Evolutionary conservation across 2,888 invertebrate species (phyloP), one percentile per base, ranked within the genome.

Genomic region (Andrena marginata): DNA sequence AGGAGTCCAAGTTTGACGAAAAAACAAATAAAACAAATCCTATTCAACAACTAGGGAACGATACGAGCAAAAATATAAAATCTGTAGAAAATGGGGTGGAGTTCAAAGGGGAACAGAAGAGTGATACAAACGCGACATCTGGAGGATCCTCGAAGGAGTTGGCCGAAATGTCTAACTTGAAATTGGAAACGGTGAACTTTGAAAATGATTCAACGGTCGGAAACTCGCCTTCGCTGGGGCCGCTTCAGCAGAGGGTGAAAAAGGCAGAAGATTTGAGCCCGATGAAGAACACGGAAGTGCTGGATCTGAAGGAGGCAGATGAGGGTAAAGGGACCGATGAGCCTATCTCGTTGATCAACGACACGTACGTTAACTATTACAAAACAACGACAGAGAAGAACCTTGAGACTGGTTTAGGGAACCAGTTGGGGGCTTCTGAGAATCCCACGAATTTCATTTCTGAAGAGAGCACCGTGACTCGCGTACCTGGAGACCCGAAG

Each of bases 361-460:
- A 93, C 75, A 93, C 92, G 2, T 80, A 89, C 67, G 92, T 93
- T 3, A 92, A 92, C 80, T 86, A 90, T 60, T 80, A 75, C 29
- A 80, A 67, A 77, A 87, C 75, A 70, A 70, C 56, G 78, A 89
- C 86, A 33, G 62, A 85, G 70, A 74, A 79, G 51, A 29, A 77
- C 70, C 1, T 31, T 54, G 70, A 42, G 20, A 13, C n/a, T 16
- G 42, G 13, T 42, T 42, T 42, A 48, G 76, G 54, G 16, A 85
- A 80, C 2, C 60, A 33, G 33, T 60, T 75, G 71, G 60, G 59
- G 29, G 49, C 64, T 4, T 31, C 76, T 7, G 85, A 79, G 51
- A 84, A 81, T 49, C 79, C 67, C 20, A 87, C 86, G 4, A 90
- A 90, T 51, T 73, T 82, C 2, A 82, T 89, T 42, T 82, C 78